Base-by-base conservation (phyloP, 2,797 vertebrate species). In the Lutjanus argentimaculatus region DNA sequence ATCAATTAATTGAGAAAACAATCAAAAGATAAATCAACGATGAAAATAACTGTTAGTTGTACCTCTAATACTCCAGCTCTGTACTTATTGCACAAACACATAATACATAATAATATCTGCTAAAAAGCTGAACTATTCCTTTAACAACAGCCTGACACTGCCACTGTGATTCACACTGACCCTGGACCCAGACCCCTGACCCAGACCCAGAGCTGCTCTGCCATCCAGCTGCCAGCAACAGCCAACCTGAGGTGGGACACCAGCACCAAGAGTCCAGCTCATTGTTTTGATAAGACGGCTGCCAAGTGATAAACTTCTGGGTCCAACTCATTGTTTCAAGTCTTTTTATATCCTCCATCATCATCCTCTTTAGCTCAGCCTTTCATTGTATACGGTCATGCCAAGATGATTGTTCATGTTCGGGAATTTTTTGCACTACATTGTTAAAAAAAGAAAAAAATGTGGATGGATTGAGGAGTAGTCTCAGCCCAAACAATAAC, bases 241-340 rank as follows among this genome's bases (percentile, higher is more conserved):
- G 56, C 10, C 40, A 36, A 36, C 81, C 77, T 17, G 61, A 46
- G 63, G 67, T 5, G 21, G 48, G 67, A 51, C 75, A 19, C 15
- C 70, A 59, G 64, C 70, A 45, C 0, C 51, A 15, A 21, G 45
- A 79, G 56, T 42, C 21, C 12, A 46, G 7, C 43, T 75, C 59
- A 51, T 49, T 90, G 87, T 92, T 91, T 85, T 46, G 36, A 69
- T 67, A 75, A 85, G 79, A 80, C 0, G 17, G 25, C 67, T 77
- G 87, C 91, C 89, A 91, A 88, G 63, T 69, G 77, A 88, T 91
- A 91, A 90, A 89, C 90, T 63, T 74, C 77, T 57, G 73, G 53
- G 67, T 77, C 67, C 1, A 42, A 67, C 80, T 84, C 78, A 87
- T 87, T 88, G 90, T 88, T 80, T 89, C 74, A 66, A 9, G 59